phyloP scores from a whole-genome alignment of 2,113 vertebrate species.

The Tiliqua scincoides region DNA sequence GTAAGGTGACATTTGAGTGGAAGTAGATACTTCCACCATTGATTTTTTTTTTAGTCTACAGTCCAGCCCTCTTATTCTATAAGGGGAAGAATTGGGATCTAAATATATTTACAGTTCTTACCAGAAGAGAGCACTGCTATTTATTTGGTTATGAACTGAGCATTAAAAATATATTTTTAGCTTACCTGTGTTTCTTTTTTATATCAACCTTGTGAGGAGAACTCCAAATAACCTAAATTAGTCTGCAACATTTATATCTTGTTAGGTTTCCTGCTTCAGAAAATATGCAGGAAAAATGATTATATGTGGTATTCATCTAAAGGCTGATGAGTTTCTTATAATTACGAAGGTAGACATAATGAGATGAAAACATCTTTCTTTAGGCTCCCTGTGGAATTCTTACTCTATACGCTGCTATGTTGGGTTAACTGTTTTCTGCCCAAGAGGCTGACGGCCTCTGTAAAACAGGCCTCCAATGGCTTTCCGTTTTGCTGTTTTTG shows the following conservation, averaged over 20 bases:
- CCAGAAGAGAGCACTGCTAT: slow-evolving; percentile 21
- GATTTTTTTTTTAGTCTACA: not conserved
- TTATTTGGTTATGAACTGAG: slow-evolving; percentile 49
- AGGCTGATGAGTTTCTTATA: slow-evolving; percentile 83
- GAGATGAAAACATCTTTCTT: slow-evolving; percentile 82
- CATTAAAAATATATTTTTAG: slow-evolving; percentile 68
- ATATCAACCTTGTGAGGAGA: slow-evolving; percentile 71
- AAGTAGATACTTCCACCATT: slow-evolving; percentile 4
- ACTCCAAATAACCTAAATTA: slow-evolving; percentile 82
- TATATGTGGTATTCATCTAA: slow-evolving; percentile 79
- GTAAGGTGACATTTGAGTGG: slow-evolving; percentile 3
- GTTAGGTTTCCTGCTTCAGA: slow-evolving; percentile 83
- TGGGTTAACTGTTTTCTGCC: slow-evolving; percentile 78
- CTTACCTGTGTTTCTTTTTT: slow-evolving; percentile 56
- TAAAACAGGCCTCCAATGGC: slow-evolving; percentile 58
- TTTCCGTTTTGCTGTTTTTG: slow-evolving; percentile 30
- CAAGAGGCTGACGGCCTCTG: slow-evolving; percentile 56
- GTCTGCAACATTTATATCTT: slow-evolving; percentile 80
- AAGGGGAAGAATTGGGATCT: not conserved
- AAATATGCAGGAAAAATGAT: slow-evolving; percentile 82
- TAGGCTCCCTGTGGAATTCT: slow-evolving; percentile 73
- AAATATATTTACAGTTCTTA: slow-evolving; percentile 26
- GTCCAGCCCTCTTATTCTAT: slow-evolving; percentile 10
- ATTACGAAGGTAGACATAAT: slow-evolving; percentile 84
- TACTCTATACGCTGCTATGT: slow-evolving; percentile 65